These are phyloP conservation scores for Orchesella flavescens DNA, from an alignment of 2,888 invertebrate genomes.

Conservation along the genomic window DNA sequence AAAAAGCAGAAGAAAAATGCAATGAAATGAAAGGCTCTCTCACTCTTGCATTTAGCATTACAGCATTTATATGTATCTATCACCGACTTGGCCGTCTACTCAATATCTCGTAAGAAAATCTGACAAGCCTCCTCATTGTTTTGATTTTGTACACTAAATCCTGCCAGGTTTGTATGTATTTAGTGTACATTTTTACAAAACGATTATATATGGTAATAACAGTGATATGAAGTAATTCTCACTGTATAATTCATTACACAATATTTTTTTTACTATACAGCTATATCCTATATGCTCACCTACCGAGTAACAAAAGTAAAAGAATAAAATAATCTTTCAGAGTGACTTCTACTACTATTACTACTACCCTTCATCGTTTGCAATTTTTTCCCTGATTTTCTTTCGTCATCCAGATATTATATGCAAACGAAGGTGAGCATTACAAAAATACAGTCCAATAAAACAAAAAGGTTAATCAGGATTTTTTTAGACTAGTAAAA, in stretches of 20 bases:
- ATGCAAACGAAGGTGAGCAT: slow-evolving; percentile 5
- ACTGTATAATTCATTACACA: slow-evolving; percentile 10
- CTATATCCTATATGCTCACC: slow-evolving; percentile 9
- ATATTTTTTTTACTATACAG: background rate
- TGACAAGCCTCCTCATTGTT: background rate
- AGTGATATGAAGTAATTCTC: slow-evolving; percentile 10
- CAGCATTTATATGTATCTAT: background rate
- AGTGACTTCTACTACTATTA: background rate
- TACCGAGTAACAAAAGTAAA: slow-evolving; percentile 2
- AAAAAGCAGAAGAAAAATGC: too few relatives aligned
- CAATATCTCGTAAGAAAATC: slow-evolving; percentile 4
- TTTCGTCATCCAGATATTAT: background rate
- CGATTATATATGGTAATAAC: background rate
- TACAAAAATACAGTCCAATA: background rate
- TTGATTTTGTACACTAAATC: background rate
- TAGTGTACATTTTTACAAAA: background rate
- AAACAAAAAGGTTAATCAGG: slow-evolving; percentile 18
- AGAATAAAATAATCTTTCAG: background rate
- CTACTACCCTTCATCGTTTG: background rate
- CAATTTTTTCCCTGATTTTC: background rate
- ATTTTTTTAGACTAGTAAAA: background rate
- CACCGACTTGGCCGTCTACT: background rate
- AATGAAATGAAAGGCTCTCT: background rate
- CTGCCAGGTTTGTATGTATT: too few relatives aligned
- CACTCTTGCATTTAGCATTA: background rate